These are phyloP conservation scores for Passerina amoena DNA, from an alignment of 2,113 vertebrate genomes.

Conservation along the genomic window DNA sequence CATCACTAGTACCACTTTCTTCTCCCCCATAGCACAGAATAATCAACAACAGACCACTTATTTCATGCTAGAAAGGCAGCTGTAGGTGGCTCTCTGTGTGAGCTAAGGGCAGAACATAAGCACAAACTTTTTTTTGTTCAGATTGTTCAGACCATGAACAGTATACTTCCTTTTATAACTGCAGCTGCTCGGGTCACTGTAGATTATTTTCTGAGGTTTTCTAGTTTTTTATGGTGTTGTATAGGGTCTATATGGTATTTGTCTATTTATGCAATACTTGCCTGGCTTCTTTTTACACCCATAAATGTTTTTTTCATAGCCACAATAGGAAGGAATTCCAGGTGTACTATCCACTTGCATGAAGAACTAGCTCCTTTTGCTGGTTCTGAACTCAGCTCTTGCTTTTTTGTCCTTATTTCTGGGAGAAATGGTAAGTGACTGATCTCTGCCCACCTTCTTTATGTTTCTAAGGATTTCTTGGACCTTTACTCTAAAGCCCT, in stretches of 20 bases:
- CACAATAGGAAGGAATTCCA: neutral
- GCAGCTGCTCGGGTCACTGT: neutral
- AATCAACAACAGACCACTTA: neutral
- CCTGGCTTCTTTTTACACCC: neutral
- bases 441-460: neutral
- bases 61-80: neutral
- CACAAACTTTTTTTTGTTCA: neutral
- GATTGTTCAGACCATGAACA: neutral
- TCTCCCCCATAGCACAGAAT: neutral
- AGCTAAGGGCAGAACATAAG: neutral
- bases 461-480: neutral
- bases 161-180: neutral
- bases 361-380: neutral
- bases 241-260: neutral
- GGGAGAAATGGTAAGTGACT: neutral
- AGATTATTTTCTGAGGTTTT: neutral
- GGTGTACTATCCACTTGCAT: neutral
- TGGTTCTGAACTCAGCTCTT: neutral
- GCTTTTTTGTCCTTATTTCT: neutral
- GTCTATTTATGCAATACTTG: neutral
- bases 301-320: neutral
- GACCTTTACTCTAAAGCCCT: neutral
- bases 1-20: neutral
- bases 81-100: neutral
- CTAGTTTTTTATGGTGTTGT: neutral